A percentile compares a stretch with the other conserved stretches of the same genome.
Conservation (phyloP, 1,140 invertebrate species). For the Liolophura sinensis region DNA sequence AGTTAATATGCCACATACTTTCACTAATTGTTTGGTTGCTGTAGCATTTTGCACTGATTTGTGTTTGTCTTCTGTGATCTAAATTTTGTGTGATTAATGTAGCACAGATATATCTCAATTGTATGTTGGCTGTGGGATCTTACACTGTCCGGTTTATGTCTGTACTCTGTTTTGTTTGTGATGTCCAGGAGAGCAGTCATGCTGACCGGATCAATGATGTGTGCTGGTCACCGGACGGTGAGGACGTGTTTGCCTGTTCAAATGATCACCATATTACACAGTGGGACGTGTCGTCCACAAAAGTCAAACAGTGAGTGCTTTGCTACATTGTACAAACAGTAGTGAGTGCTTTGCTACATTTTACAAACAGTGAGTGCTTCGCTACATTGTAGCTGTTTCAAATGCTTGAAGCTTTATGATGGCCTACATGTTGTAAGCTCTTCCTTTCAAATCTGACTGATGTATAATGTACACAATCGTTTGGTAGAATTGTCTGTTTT, state of each 20-base stretch:
- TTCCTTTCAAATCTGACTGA: slow-evolving; percentile 1
- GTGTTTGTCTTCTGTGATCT: too few relatives aligned
- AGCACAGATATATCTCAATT: background rate
- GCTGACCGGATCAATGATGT: slow-evolving; percentile 62
- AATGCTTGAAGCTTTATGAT: background rate
- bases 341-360: background rate
- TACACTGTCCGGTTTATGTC: background rate
- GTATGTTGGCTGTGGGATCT: background rate
- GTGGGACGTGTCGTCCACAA: slow-evolving; percentile 59
- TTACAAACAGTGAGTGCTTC: slow-evolving; percentile 41
- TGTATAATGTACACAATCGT: too few relatives aligned
- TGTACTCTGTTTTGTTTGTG: background rate
- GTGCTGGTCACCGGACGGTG: slow-evolving; percentile 57
- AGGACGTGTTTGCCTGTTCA: slow-evolving; percentile 63
- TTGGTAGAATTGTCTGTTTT: too few relatives aligned
- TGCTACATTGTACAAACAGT: background rate
- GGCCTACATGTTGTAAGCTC: background rate
- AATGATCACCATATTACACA: slow-evolving; percentile 60
- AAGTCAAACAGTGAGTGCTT: slow-evolving; percentile 56
- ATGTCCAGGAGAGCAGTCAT: slow-evolving; percentile 60
- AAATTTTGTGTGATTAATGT: too few relatives aligned
- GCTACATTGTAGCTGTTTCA: background rate
- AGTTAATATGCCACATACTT: too few relatives aligned
- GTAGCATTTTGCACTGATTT: too few relatives aligned
- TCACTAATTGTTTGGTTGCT: too few relatives aligned